Base-by-base conservation (phyloP, 1,140 invertebrate genomes). In the Gerris buenoi region DNA sequence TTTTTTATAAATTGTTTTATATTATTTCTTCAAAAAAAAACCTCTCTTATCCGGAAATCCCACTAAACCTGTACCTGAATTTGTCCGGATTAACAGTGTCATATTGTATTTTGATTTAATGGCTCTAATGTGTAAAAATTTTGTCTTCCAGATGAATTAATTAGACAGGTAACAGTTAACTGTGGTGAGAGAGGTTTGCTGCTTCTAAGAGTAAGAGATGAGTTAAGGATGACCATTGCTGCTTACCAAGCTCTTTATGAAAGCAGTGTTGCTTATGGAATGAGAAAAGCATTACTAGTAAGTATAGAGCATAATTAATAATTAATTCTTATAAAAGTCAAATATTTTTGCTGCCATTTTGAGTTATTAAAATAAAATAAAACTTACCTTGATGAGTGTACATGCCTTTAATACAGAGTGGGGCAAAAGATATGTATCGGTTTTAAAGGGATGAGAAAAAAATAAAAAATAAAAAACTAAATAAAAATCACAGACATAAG, bases 241-340 rank as follows among this genome's bases (percentile, higher is more conserved):
- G 93, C 95, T 1, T 98, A 97, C 74, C 86, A 87, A 83, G 91
- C 91, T 0, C 81, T 99, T 0, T 97, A 98, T 77, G 96, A 97
- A 77, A 97, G 93, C 77, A 95, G 94, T 67, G 92, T 97, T 65
- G 95, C 95, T 2, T 99, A 97, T 77, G 96, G 96, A 27, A 93
- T 98, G 84, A 85, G 96, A 59, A 99, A 98, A 82, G 93, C 95
- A n/a, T 78, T 97, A 64, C 89, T 93, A 79, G 88, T 86, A 76
- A 69, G 22, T 63, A 62, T 60, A 60, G 33, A 46, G 33, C 33
- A n/a, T n/a, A n/a, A n/a, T n/a, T n/a, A n/a, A n/a, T n/a, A n/a
- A n/a, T n/a, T n/a, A n/a, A n/a, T n/a, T n/a, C n/a, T 33, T 33
- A n/a, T 46, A 25, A 65, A 27, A 65, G 5, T 2, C 1, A 15